phyloP scores from a whole-genome alignment of 2,888 invertebrate genomes.

The Eristalis intricaria region DNA sequence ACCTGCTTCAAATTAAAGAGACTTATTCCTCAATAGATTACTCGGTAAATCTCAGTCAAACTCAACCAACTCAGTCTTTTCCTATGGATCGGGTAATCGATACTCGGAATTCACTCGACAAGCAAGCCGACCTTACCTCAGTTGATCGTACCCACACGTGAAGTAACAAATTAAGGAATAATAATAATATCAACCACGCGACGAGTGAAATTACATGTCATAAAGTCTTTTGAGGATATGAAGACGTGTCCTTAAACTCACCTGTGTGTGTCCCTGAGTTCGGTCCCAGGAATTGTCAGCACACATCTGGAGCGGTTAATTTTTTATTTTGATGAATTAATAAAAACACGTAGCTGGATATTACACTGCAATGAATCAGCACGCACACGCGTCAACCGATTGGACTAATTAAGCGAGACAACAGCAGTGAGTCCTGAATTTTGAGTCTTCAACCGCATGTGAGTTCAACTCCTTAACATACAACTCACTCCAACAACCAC shows the following conservation, averaged over 20 bases:
- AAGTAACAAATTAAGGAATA: no score
- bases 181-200: no score
- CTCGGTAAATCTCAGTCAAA: no score
- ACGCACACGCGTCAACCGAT: constrained; percentile 34
- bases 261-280: constrained; percentile 7
- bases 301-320: constrained; percentile 63
- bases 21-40: no score
- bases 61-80: no score
- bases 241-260: not conserved
- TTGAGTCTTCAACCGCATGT: constrained; percentile 43
- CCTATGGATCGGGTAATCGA: no score
- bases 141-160: no score
- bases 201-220: no score
- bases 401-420: constrained; percentile 35
- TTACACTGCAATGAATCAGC: constrained; percentile 43
- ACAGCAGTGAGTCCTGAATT: constrained; percentile 37
- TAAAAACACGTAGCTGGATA: constrained; percentile 67
- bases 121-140: no score
- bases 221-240: no score
- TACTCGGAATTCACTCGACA: no score
- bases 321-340: constrained; percentile 70
- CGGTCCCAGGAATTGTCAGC: constrained; percentile 12
- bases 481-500: constrained; percentile 16
- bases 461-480: constrained; percentile 54
- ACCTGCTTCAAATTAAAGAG: no score